Percentiles rank a stretch among this genome's conserved stretches.
Conservation (phyloP, 1,140 invertebrate genomes). For the Liolophura sinensis region DNA sequence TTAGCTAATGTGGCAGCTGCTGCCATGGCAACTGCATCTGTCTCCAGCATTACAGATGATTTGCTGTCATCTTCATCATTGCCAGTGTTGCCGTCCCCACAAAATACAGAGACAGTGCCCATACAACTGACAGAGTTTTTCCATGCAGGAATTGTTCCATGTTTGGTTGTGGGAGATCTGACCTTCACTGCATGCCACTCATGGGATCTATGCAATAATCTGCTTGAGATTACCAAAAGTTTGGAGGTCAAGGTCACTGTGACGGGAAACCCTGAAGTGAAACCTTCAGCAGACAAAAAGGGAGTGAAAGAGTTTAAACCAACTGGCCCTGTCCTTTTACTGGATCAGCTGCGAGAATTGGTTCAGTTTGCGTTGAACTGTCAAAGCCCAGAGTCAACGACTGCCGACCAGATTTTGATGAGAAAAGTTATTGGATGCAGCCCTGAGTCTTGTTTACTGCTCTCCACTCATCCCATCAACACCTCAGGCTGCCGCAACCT, state of each 20-base stretch:
- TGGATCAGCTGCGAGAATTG: no score
- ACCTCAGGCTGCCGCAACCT: neutral
- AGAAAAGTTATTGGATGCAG: no score
- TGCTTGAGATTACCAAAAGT: conserved; percentile 29
- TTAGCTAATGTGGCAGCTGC: conserved; percentile 45
- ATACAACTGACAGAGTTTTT: conserved; percentile 29
- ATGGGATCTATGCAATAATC: conserved; percentile 44
- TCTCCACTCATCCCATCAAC: no score
- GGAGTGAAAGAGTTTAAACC: no score
- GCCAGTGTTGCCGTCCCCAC: conserved; percentile 26
- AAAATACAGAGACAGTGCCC: conserved; percentile 13
- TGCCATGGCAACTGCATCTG: conserved; percentile 42
- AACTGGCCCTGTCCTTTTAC: no score
- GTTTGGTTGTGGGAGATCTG: conserved; percentile 47
- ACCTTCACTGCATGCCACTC: conserved; percentile 36
- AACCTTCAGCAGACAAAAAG: no score
- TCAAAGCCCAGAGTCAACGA: no score
- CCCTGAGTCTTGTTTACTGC: no score
- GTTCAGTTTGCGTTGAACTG: no score
- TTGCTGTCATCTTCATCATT: conserved; percentile 29
- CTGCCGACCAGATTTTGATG: no score
- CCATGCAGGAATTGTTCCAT: conserved; percentile 26
- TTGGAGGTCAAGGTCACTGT: no score
- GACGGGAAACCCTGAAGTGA: no score
- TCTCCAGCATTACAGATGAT: conserved; percentile 44